Percentiles rank a stretch among this genome's conserved stretches.
Evolutionary conservation across 1,140 invertebrate genomes (phyloP).

Genomic region (Achatina immaculata): DNA sequence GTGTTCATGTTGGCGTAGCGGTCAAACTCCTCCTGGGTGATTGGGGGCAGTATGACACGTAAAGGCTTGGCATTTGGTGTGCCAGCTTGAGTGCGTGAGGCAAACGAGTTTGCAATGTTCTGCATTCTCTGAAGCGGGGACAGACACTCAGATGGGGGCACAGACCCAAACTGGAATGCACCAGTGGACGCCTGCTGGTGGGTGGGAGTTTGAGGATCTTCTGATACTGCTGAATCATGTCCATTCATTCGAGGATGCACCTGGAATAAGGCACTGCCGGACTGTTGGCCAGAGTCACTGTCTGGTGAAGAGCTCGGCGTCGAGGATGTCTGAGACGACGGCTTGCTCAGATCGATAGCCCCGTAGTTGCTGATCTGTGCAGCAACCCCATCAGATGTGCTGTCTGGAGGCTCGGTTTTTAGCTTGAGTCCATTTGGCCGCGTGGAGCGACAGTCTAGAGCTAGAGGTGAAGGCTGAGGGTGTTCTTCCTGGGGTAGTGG

Average conservation of each 20-base stretch:
- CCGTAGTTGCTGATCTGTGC: conserved; percentile 53
- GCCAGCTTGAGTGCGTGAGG: conserved; percentile 75
- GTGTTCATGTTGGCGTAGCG: conserved; percentile 98
- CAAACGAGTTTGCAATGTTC: conserved; percentile 96
- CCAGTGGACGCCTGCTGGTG: conserved; percentile 77
- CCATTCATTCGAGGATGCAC: conserved; percentile 77
- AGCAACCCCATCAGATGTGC: conserved; percentile 51
- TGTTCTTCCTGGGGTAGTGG: neutral
- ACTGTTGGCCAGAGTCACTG: conserved; percentile 72
- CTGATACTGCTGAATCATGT: conserved; percentile 66
- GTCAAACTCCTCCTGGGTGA: conserved; percentile 99
- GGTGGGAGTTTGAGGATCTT: conserved; percentile 41
- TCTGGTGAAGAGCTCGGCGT: conserved; percentile 54
- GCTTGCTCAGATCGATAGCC: conserved; percentile 63
- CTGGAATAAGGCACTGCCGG: conserved; percentile 86
- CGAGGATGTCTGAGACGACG: conserved; percentile 55
- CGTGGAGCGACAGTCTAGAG: conserved; percentile 21
- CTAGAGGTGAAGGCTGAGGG: conserved; percentile 9
- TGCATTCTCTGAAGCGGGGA: conserved; percentile 97
- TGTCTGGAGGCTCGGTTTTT: conserved; percentile 61
- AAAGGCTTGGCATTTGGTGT: conserved; percentile 86
- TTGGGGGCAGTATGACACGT: conserved; percentile 96
- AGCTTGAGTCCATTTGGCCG: conserved; percentile 43
- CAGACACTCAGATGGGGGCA: conserved; percentile 73
- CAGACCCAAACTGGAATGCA: conserved; percentile 59